Evolutionary conservation across 2,797 vertebrate species (phyloP).

Genomic region (Falco rusticolus): DNA sequence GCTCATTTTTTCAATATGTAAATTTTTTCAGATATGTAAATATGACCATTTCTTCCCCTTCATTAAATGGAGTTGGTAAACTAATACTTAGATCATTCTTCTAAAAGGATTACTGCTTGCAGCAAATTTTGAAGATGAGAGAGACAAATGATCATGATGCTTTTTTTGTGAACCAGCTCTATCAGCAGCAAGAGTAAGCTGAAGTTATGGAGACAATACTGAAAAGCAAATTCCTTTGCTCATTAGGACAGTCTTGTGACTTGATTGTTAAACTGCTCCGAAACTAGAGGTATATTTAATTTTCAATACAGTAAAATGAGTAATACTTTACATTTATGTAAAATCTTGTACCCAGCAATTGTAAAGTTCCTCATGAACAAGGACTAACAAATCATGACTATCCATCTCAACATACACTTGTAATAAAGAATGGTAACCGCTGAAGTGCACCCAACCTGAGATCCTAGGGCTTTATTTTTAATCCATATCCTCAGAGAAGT

Average conservation of each 20-base stretch:
- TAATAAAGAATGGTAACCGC: background rate
- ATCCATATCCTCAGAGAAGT: background rate
- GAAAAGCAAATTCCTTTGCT: background rate
- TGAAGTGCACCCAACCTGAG: background rate
- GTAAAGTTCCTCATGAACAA: background rate
- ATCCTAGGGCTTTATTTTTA: background rate
- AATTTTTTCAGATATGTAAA: background rate
- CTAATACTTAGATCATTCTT: background rate
- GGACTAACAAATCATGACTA: background rate
- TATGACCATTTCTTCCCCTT: background rate
- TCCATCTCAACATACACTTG: background rate
- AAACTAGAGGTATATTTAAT: background rate
- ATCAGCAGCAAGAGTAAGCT: background rate
- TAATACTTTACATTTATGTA: background rate
- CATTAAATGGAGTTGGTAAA: background rate
- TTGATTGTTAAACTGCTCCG: background rate
- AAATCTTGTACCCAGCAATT: background rate
- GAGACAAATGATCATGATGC: background rate
- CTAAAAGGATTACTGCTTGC: background rate
- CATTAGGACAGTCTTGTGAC: background rate
- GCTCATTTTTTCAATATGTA: background rate
- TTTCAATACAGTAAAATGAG: background rate
- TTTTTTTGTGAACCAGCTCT: background rate
- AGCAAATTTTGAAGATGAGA: background rate
- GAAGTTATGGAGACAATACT: background rate